phyloP scores from a whole-genome alignment of 2,113 vertebrate species.

The Corythaixoides concolor region DNA sequence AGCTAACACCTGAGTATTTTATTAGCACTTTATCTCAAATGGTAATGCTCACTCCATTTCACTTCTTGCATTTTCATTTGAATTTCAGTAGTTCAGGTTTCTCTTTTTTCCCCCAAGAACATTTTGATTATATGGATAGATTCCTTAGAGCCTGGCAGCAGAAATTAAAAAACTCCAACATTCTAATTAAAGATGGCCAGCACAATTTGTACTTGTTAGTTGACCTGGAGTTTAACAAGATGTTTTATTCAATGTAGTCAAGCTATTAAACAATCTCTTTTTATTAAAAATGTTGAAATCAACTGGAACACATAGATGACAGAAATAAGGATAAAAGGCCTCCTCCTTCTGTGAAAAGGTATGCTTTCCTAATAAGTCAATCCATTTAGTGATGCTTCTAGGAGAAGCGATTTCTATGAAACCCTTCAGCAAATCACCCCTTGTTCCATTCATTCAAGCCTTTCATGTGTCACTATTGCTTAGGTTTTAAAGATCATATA shows the following conservation, averaged over 20 bases:
- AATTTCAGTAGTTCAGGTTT: background rate
- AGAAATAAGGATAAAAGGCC: constrained; percentile 4
- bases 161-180: background rate
- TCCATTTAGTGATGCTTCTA: constrained; percentile 56
- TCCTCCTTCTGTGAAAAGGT: background rate
- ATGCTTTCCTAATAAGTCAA: constrained; percentile 45
- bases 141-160: background rate
- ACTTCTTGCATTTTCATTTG: background rate
- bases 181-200: constrained; percentile 32
- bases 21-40: constrained; percentile 11
- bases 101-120: background rate
- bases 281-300: constrained; percentile 35
- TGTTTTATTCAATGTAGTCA: background rate
- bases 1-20: constrained; percentile 21
- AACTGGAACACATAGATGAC: background rate
- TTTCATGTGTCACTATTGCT: constrained; percentile 43
- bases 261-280: background rate
- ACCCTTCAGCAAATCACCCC: constrained; percentile 19
- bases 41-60: background rate
- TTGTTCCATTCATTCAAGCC: background rate
- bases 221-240: background rate
- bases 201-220: constrained; percentile 32
- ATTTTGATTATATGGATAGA: background rate
- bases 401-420: background rate
- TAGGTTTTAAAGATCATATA: constrained; percentile 23